Conservation (phyloP, 1,140 invertebrate genomes). For the Cephus cinctus region DNA sequence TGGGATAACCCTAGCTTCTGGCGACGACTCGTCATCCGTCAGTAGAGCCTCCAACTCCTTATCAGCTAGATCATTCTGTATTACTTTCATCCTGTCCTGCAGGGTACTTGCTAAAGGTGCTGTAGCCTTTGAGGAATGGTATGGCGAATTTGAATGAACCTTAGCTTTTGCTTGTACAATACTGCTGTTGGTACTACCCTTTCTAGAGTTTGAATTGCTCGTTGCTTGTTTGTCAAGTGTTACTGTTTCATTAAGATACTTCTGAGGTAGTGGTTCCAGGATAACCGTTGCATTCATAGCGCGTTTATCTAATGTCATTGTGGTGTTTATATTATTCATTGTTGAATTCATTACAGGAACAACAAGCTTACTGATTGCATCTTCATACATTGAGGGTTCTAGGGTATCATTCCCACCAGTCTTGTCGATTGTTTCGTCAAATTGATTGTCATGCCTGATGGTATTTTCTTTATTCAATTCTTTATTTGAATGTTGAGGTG, state of each 20-base stretch:
- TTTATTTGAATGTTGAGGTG: too few species aligned
- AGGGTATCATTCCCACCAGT: conserved; percentile 24
- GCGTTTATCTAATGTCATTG: conserved; percentile 28
- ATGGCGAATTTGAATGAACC: too few species aligned
- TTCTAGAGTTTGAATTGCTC: background rate
- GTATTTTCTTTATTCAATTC: background rate
- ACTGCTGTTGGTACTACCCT: too few species aligned
- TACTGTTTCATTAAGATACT: conserved; percentile 34
- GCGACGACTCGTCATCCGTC: conserved; percentile 51
- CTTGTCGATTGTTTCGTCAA: conserved; percentile 26
- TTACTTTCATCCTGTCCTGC: conserved; percentile 9
- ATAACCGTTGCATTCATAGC: conserved; percentile 40
- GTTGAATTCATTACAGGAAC: conserved; percentile 49
- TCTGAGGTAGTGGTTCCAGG: conserved; percentile 27
- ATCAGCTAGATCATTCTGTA: conserved; percentile 15
- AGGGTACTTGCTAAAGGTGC: too few species aligned
- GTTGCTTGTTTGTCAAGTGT: conserved; percentile 22
- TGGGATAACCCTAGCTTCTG: conserved; percentile 26
- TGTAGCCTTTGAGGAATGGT: too few species aligned
- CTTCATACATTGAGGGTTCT: conserved; percentile 47
- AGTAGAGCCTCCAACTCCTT: conserved; percentile 35
- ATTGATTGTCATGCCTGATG: too few species aligned
- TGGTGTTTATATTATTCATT: conserved; percentile 36
- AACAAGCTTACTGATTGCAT: conserved; percentile 44
- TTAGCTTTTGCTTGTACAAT: too few species aligned